Evolutionary conservation across 2,797 vertebrate genomes (phyloP), one percentile per base, ranked within the genome.

Genomic region (Okamejei kenojei): DNA sequence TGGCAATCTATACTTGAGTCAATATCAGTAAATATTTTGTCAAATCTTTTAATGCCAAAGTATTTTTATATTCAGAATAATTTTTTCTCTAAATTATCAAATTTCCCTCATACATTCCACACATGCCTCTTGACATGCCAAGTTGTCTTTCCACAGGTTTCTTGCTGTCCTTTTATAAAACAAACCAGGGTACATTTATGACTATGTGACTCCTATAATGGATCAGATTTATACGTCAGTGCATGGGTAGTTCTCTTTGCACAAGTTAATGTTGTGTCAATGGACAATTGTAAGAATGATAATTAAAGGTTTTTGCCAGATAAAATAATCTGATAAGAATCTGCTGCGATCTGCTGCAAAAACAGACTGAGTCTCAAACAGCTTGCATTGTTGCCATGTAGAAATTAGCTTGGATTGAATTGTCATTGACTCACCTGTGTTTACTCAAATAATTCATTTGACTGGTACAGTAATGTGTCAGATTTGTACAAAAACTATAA

Each of bases 31-130:
- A 54, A 15, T 74, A 54, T 74, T 88, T 65, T 90, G 32, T 90
- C 35, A 90, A 68, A 58, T 88, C 29, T 91, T 74, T 91, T 68
- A 91, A 91, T 74, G 90, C 90, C 71, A 91, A 91, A 91, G 90
- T 91, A 74, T 91, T 74, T 65, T 91, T 23, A 38, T 90, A 71
- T 74, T 71, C 71, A 26, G 11, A 74, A 29, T 7, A 6, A 17
- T 54, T 76, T 74, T 26, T 45, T 45, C 78, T 54, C 29, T 74
- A 65, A 80, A 88, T 9, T 88, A 65, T 88, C 4, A 6, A 15
- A 65, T 88, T 63, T 65, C 61, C 61, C 19, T 65, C n/a, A 71
- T 68, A 71, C 86, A 91, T 74, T 54, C 71, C 23, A 54, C 90
- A 91, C 11, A 38, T 91, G 38, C 90, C 71, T n/a, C 21, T 74